Base-by-base conservation (phyloP, 1,140 invertebrate genomes). In the Luehdorfia chinensis region DNA sequence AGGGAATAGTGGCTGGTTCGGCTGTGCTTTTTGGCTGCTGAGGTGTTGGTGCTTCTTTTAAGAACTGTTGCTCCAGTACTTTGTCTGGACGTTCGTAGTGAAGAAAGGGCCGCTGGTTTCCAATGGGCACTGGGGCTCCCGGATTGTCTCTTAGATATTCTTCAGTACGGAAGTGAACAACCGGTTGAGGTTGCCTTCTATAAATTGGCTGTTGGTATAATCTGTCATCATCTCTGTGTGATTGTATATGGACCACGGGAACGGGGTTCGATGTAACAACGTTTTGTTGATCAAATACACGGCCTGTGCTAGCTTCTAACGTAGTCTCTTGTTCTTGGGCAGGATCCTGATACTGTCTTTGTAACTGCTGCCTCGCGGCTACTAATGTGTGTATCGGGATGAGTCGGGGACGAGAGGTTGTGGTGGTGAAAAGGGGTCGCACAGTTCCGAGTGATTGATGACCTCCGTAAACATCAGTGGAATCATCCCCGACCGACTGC, bases 361-460 rank as follows among this genome's bases (percentile, higher is more conserved):
- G 74, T 15, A 84, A 69, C 48, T 77, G 73, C 34, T 88, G 84
- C 45, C 84, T 73, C 4, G 81, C 61, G 7, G 75, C 68, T 33
- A 84, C 55, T 33, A 87, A 56, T 8, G 81, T 77, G 32, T 86
- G 80, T 34, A 87, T 62, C 2, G 83, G 78, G 21, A 86, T 50
- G 55, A 89, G 19, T 87, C 88, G 48, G 54, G 87, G 68, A 77
- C 71, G 54, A 61, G 68, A 74, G 1, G 81, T 88, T 4, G 89
- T 89, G 0, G 91, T 93, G 1, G 91, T 93, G 55, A 93, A 92
- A 7, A 93, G 71, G 8, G 91, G 91, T 28, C 91, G 70, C 7
- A 90, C 87, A 19, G 91, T 90, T 28, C 87, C 88, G 15, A 87
- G 79, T 1, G 90, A 90, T 13, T 91, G 62, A 14, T 91, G 89